Evolutionary conservation across 2,113 vertebrate species (phyloP).

Genomic region (crab-eating macaque (Macaca fascicularis)): T2T-MFA8v1.1 NC_088380.1:109968501-109969000

Average conservation of each 20-base stretch:
- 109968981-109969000: slow-evolving; percentile 34
- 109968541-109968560: background rate
- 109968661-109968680: background rate
- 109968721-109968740: slow-evolving; percentile 35
- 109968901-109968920: slow-evolving; percentile 26
- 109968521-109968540: background rate
- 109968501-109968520: background rate
- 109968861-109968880: slow-evolving; percentile 56
- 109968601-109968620: background rate
- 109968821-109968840: slow-evolving; percentile 62
- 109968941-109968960: slow-evolving; percentile 60
- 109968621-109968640: background rate
- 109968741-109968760: background rate
- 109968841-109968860: background rate
- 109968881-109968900: slow-evolving; percentile 47
- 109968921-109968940: slow-evolving; percentile 59
- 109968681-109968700: background rate
- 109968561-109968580: background rate
- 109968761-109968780: slow-evolving; percentile 40
- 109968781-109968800: slow-evolving; percentile 55
- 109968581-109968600: background rate
- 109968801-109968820: slow-evolving; percentile 50
- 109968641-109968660: background rate
- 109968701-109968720: background rate
- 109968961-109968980: slow-evolving; percentile 48